These are phyloP conservation scores for Paguma larvata DNA, from an alignment of 2,797 vertebrate genomes.

Conservation along the genomic window DNA sequence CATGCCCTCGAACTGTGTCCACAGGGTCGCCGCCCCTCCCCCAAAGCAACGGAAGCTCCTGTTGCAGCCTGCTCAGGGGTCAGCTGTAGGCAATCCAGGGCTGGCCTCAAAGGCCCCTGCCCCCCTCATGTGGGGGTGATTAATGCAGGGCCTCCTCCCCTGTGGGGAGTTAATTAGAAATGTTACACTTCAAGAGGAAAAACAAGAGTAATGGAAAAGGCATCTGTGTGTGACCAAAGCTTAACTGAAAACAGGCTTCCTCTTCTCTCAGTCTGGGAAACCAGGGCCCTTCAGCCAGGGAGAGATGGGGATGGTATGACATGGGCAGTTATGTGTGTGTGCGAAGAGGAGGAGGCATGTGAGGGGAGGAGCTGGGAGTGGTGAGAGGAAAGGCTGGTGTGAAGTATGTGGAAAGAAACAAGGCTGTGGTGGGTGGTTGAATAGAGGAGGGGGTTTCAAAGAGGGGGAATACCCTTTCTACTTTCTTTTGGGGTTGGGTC, in stretches of 20 bases:
- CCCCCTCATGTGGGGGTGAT: background rate
- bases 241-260: constrained; percentile 89
- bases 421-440: background rate
- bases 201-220: constrained; percentile 90
- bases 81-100: background rate
- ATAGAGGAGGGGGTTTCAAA: background rate
- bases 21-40: background rate
- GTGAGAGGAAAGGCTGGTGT: background rate
- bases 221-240: constrained; percentile 86
- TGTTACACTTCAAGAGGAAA: constrained; percentile 85
- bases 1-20: background rate
- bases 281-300: constrained; percentile 58
- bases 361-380: too few species aligned
- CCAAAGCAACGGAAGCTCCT: background rate
- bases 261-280: constrained; percentile 78
- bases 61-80: background rate
- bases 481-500: background rate
- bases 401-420: background rate
- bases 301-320: constrained; percentile 33
- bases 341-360: background rate
- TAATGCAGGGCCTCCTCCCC: constrained; percentile 37
- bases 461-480: background rate
- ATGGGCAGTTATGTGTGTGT: background rate
- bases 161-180: constrained; percentile 86
- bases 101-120: background rate